Evolutionary conservation across 2,888 invertebrate genomes (phyloP), one percentile per base, ranked within the genome.

Genomic region (Pollenia griseotomentosa): DNA sequence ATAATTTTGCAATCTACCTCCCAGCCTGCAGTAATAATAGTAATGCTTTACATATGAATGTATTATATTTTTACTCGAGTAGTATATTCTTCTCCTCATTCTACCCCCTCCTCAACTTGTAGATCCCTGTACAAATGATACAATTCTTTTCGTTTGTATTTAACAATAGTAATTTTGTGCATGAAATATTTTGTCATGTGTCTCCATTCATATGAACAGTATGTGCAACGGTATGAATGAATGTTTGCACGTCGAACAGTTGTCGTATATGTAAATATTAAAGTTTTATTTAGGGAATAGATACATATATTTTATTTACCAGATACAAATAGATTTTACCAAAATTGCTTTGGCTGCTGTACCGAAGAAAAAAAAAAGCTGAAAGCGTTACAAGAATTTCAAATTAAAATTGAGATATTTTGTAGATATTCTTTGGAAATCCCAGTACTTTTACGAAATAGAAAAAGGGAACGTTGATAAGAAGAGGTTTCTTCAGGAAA

Each of bases 251-350:
- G 11, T 40, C 6, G 33, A 33, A 33, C 33, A 33, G 23, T 19
- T 19, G 1, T 51, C 51, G 6, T 12, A 10, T 46, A 71, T 77
- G 70, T 71, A 77, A 71, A 83, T 83, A 65, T 51, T 71, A 71
- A 65, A 78, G 77, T 71, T 78, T 42, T 51, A 65, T 78, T 83
- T 83, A 55, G 77, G 83, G 77, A 83, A 83, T 71, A 71, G 44
- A 48, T 63, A 33, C 33, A 61, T 33, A 12, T 70, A 55, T 78
- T 83, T 65, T 71, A 65, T 57, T 78, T 57, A 51, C 61, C n/a
- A 63, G 8, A 5, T 71, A 23, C 46, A 70, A 70, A 75, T 65
- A 42, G 48, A 65, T 59, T 65, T 51, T 65, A 70, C 57, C 14
- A 63, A 71, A 65, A 63, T 70, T 70, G 46, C 70, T 77, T 46